These are phyloP conservation scores for Nasua narica DNA, from an alignment of 2,797 vertebrate species.

Conservation along the genomic window DNA sequence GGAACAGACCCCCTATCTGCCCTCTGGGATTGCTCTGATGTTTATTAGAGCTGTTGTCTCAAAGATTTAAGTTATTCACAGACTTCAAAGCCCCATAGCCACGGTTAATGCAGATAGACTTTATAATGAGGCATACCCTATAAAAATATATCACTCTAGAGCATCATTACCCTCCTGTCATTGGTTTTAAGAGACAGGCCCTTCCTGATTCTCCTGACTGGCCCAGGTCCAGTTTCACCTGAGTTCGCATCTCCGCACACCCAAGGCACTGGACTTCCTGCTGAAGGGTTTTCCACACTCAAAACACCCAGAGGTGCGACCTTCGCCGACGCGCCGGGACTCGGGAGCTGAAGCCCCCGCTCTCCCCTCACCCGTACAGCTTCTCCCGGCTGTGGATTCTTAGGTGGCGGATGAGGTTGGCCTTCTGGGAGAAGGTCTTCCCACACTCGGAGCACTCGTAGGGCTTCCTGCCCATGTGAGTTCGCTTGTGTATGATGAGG, in stretches of 20 bases:
- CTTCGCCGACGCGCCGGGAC: accelerated
- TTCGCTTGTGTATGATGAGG: neutral
- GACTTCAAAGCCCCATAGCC: neutral
- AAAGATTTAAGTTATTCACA: neutral
- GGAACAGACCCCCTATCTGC: neutral
- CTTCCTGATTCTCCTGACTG: neutral
- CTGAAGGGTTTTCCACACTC: neutral
- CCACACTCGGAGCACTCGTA: neutral
- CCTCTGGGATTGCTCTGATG: neutral
- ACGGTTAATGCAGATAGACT: neutral
- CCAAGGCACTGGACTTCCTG: neutral
- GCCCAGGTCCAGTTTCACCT: neutral
- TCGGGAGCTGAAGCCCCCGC: neutral
- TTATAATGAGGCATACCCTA: neutral
- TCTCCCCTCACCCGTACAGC: neutral
- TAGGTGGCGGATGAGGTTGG: neutral
- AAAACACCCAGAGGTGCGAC: neutral
- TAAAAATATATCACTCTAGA: neutral
- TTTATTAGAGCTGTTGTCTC: neutral
- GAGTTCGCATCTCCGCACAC: accelerated
- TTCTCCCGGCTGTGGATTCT: neutral
- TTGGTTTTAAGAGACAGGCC: neutral
- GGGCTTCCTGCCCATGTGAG: neutral
- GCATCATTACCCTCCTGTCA: neutral
- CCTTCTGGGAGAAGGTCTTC: neutral